phyloP scores from a whole-genome alignment of 2,797 vertebrate genomes.

The Pampus argenteus region DNA sequence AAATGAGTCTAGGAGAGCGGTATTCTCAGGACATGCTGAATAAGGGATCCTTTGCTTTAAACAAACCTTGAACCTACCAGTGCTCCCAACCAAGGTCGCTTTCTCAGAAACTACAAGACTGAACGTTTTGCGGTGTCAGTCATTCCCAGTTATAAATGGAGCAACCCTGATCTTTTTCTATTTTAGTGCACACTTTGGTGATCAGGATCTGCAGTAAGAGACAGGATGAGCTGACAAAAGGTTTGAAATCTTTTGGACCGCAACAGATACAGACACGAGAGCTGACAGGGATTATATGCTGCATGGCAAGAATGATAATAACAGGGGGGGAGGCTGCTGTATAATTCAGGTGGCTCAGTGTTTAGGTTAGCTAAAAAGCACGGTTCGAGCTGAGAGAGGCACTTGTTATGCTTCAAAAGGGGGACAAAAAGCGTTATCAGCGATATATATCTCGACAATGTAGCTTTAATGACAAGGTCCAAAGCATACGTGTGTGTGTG shows the following conservation, averaged over 20 bases:
- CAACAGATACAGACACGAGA: slow-evolving; percentile 36
- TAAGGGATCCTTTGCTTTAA: slow-evolving; percentile 2
- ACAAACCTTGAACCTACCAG: slow-evolving; percentile 3
- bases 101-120: slow-evolving; percentile 15
- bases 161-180: slow-evolving; percentile 23
- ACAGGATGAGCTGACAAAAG: slow-evolving; percentile 23
- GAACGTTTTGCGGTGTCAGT: slow-evolving; percentile 16
- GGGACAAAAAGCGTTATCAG: slow-evolving; percentile 37
- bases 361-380: slow-evolving; percentile 32
- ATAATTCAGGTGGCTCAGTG: slow-evolving; percentile 47
- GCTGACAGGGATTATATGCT: slow-evolving; percentile 47
- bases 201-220: slow-evolving; percentile 13
- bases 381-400: slow-evolving; percentile 18
- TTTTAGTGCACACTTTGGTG: background rate
- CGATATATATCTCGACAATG: slow-evolving; percentile 23
- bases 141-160: slow-evolving; percentile 4
- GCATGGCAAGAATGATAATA: slow-evolving; percentile 70
- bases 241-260: slow-evolving; percentile 13
- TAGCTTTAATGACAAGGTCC: slow-evolving; percentile 63
- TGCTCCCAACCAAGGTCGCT: slow-evolving; percentile 6
- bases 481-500: slow-evolving; percentile 54
- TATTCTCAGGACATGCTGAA: slow-evolving; percentile 12
- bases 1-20: background rate
- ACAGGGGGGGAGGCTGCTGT: slow-evolving; percentile 39
- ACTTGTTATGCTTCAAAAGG: slow-evolving; percentile 42